A percentile compares a stretch with the other conserved stretches of the same genome.
Conservation (phyloP, 2,113 vertebrate species). For the Actinemys pallida region DNA sequence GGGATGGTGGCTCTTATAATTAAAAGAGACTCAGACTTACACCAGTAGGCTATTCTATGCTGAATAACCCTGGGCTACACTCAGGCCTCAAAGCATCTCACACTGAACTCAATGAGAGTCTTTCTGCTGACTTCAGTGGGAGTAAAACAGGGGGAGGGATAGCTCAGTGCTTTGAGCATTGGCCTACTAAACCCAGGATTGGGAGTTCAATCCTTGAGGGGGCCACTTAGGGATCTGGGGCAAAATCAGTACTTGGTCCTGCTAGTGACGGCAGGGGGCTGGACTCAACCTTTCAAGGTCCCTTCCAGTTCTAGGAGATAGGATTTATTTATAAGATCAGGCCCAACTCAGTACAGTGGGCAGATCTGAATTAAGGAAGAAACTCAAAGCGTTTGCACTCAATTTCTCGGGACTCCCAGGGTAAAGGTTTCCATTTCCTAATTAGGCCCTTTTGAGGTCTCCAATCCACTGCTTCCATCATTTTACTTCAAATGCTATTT, state of each 20-base stretch:
- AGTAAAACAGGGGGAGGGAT: neutral
- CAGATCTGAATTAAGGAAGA: neutral
- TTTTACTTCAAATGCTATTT: slow-evolving; percentile 1
- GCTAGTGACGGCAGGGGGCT: too few species aligned
- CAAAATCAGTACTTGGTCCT: too few species aligned
- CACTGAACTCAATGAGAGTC: slow-evolving; percentile 28
- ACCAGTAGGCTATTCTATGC: slow-evolving; percentile 13
- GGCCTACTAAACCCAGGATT: too few species aligned
- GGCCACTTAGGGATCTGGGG: too few species aligned
- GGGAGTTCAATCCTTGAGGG: too few species aligned
- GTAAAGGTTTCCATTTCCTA: neutral
- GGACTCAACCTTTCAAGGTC: too few species aligned
- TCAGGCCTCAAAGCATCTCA: slow-evolving; percentile 40
- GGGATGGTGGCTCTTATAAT: neutral
- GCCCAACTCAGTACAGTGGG: neutral
- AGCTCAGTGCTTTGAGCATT: too few species aligned
- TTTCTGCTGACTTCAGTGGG: slow-evolving; percentile 26
- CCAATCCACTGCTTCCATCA: neutral
- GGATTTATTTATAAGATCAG: neutral
- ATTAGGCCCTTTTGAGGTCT: neutral
- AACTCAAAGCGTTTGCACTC: neutral
- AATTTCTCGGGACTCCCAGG: neutral
- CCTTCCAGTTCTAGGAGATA: too few species aligned
- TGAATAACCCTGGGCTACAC: neutral
- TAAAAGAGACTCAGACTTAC: neutral